phyloP scores from a whole-genome alignment of 2,797 vertebrate species.

The Hybognathus amarus region DNA sequence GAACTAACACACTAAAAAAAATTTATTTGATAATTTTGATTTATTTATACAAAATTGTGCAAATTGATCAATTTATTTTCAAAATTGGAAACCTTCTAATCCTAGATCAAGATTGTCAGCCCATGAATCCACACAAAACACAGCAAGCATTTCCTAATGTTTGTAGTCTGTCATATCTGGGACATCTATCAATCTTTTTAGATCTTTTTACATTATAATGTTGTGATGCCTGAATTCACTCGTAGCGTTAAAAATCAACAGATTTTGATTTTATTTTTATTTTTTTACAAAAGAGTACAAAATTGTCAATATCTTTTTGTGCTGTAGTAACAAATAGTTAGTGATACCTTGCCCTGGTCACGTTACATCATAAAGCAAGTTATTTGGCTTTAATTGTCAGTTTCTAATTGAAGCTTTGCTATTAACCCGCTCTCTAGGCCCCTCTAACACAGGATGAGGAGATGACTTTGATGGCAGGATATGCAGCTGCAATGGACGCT shows the following conservation, averaged over 20 bases:
- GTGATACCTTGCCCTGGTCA: too few species aligned
- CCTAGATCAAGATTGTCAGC: neutral
- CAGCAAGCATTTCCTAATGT: neutral
- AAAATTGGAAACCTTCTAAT: neutral
- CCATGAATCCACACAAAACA: neutral
- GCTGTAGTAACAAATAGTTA: neutral
- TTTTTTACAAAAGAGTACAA: neutral
- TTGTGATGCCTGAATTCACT: too few species aligned
- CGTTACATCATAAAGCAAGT: neutral
- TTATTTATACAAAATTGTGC: neutral
- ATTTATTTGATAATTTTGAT: neutral
- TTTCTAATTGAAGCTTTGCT: neutral
- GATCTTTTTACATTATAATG: neutral
- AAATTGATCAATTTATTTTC: neutral
- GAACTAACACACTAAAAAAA: too few species aligned
- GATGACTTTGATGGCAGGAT: conserved; percentile 87
- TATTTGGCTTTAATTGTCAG: neutral
- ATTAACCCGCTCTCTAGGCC: conserved; percentile 64
- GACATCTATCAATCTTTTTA: neutral
- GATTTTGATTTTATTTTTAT: neutral
- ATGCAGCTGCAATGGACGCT: conserved; percentile 90
- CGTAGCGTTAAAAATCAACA: neutral
- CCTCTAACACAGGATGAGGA: conserved; percentile 91
- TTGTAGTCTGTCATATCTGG: neutral
- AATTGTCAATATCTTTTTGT: neutral